Evolutionary conservation across 2,113 vertebrate species (phyloP), one percentile per base, ranked within the genome.

Genomic region (Empidonax alnorum): DNA sequence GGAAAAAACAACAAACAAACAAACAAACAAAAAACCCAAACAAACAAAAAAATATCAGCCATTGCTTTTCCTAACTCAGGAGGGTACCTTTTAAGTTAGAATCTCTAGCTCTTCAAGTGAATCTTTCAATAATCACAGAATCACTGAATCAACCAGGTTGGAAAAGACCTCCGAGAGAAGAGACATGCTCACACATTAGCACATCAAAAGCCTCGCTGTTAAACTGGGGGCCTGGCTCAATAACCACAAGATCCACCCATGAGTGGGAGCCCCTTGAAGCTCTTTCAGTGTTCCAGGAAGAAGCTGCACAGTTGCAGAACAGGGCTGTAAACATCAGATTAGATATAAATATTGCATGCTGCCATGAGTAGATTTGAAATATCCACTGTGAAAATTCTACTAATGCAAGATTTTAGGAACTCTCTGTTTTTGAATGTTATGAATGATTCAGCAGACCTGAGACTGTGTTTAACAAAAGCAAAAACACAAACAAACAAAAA

Each of bases 131-230:
- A 82, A 85, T 37, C 61, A 52, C 50, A 52, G 14, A 52, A 52
- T 52, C 50, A 52, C 25, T 27, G 50, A 52, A 52, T 52, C 50
- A 52, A 27, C 25, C 25, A 52, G 50, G 50, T 52, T 52, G 50
- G 50, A 52, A 52, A 52, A 52, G 50, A 52, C 50, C 50, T 52
- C 14, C 3, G 14, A 52, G 27, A 53, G 35, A 49, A 66, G 23
- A 69, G 24, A 35, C 22, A 47, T 0, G 2, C 22, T 78, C 3
- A 1, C 33, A 19, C 2, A 8, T 21, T 18, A 35, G 17, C 4
- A 5, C 46, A 83, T 65, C 67, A 56, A 30, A 55, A 74, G 23
- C 20, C 81, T 53, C 3, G 0, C 47, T 76, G 27, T 59, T 55
- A 80, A 92, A 81, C 8, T 12, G 24, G 41, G 44, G 33, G 41